Base-by-base conservation (phyloP, 1,140 invertebrate species). In the Lysiphlebus fabarum region DNA sequence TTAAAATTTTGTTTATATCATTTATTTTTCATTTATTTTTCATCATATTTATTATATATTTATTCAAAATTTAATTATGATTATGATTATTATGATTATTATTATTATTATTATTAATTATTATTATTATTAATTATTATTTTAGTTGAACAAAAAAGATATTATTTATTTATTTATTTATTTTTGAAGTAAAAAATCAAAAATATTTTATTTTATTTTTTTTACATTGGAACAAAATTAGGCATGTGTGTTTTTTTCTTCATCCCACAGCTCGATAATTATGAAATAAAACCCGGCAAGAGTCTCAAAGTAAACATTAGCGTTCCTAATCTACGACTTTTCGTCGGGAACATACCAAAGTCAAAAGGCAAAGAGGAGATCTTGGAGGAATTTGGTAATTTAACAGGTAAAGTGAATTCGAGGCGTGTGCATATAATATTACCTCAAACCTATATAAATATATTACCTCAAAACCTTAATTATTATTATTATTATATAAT, bases 281-380 rank as follows among this genome's bases (percentile, higher is more conserved):
- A 98, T 86, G 96, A 98, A 93, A 98, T 99, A 89, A 93, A 92
- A 90, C 90, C 93, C 82, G 95, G 95, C 85, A 97, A 97, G 89
- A 89, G 88, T 84, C 88, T 99, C 84, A 98, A 98, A 95, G 95
- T 98, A 86, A 99, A 98, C 89, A 93, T 98, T 89, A 98, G 95
- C 83, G 92, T 98, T 88, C 95, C 96, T 84, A 99, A 99, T 88
- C 92, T 96, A 83, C 93, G 96, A 85, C 92, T 99, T 87, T 99
- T 99, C 89, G 93, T 99, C 85, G 96, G 96, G 85, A 99, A 99
- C 90, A 98, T 99, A 90, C 96, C 96, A 87, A 99, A 99, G 89
- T 96, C 93, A 86, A 98, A 98, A 91, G 92, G 93, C 86, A 97
- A 95, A 94, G 95, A 98, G 86, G 95, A 99, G 89, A 98, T 99